These are phyloP conservation scores for Leucoraja erinaceus DNA, from an alignment of 2,113 vertebrate species.

Conservation along the genomic window DNA sequence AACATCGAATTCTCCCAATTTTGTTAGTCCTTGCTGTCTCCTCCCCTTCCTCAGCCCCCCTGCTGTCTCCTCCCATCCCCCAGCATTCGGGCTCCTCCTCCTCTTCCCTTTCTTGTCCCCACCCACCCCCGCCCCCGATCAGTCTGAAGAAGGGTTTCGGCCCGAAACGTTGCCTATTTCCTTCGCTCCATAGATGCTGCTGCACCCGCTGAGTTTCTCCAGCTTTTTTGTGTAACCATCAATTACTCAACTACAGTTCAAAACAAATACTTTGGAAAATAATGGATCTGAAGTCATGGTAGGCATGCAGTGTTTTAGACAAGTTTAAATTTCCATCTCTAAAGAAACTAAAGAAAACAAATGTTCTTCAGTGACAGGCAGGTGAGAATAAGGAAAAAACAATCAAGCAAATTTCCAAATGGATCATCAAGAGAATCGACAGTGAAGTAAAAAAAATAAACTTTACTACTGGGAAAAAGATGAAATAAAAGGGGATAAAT, in stretches of 20 bases:
- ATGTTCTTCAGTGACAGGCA: neutral
- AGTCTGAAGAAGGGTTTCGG: too few relatives aligned
- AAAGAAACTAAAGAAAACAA: neutral
- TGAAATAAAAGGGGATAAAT: neutral
- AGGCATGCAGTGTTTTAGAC: neutral
- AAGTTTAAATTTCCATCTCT: neutral
- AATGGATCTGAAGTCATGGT: neutral
- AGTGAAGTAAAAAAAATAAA: neutral
- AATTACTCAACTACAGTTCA: neutral
- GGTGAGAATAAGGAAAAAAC: neutral
- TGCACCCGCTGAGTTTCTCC: too few relatives aligned
- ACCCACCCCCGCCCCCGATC: too few relatives aligned
- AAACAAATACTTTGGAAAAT: neutral
- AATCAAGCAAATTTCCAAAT: slow-evolving; percentile 6
- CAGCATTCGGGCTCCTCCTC: too few relatives aligned
- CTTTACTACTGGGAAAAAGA: neutral
- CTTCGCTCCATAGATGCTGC: too few relatives aligned
- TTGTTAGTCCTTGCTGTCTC: too few relatives aligned
- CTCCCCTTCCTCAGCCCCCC: too few relatives aligned
- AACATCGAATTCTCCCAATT: too few relatives aligned
- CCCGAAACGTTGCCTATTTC: too few relatives aligned
- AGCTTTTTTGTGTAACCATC: too few relatives aligned
- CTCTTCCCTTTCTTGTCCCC: too few relatives aligned
- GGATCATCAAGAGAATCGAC: neutral
- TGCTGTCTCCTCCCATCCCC: too few relatives aligned